Percentiles rank a stretch among this genome's conserved stretches.
phyloP scores from a whole-genome alignment of 2,797 vertebrate genomes.

The Falco rusticolus region DNA sequence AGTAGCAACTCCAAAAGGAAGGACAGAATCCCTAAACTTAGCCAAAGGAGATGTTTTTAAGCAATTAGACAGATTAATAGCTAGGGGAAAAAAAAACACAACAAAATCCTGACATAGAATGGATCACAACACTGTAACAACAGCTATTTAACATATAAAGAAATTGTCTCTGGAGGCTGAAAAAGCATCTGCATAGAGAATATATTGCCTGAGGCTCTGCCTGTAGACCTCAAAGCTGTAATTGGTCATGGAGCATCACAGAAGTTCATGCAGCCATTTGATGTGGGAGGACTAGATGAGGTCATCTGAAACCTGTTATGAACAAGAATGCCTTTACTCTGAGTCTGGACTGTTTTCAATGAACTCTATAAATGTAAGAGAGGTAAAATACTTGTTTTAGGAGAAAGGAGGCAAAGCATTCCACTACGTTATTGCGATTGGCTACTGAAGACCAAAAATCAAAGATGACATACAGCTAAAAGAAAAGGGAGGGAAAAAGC shows the following conservation, averaged over 20 bases:
- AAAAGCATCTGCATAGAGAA: neutral
- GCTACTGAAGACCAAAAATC: neutral
- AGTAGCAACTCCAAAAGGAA: neutral
- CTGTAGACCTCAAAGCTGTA: neutral
- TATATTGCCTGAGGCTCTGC: neutral
- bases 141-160: neutral
- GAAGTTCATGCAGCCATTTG: neutral
- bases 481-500: neutral
- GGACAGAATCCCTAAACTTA: neutral
- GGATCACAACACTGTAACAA: neutral
- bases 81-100: too few relatives aligned
- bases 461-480: neutral
- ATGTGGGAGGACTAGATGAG: neutral
- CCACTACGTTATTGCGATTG: neutral
- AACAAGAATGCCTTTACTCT: neutral
- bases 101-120: neutral
- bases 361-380: neutral
- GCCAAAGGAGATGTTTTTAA: neutral
- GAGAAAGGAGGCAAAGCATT: neutral
- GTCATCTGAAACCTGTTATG: neutral
- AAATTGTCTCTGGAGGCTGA: neutral
- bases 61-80: neutral
- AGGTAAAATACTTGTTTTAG: neutral
- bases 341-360: neutral
- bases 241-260: neutral